Base-by-base conservation (phyloP, 2,797 vertebrate genomes). In the Enteromius paludinosus region DNA sequence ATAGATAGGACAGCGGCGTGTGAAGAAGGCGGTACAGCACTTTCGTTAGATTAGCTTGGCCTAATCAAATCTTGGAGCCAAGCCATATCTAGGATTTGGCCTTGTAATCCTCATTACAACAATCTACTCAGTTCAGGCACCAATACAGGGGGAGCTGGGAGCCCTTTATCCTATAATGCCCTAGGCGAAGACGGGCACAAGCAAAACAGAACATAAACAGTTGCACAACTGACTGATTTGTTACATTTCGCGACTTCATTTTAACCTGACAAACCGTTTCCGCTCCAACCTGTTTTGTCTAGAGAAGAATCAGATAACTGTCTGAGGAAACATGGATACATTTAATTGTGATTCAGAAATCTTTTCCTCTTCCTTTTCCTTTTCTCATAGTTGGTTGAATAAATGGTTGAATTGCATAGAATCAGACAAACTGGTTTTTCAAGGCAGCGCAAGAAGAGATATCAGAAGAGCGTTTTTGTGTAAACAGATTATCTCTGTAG, bases 71-170 rank as follows among this genome's bases (percentile, higher is more conserved):
- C 61, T 79, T 79, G 45, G 83, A 88, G 70, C 11, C 17, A 28
- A 4, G 71, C 82, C 84, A 84, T 3, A 72, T 62, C 49, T 61
- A 64, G 41, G 82, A 62, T 82, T 85, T 84, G 75, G 43, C 28
- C 5, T 68, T 56, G 23, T 84, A 87, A 86, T 83, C 82, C 86
- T 73, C 68, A 77, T 87, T 83, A 83, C 47, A 54, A 59, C 49
- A 84, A 75, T 65, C 84, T 87, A 45, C 68, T 54, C 47, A 62
- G 75, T 64, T 62, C 52, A 54, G 65, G 56, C 78, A 78, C 28
- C 76, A 66, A 71, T 41, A 45, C 80, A 70, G 54, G 66, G 59
- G 28, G 59, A 79, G 75, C 30, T 25, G 70, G 79, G 73, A 49
- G 61, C 28, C 45, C 33, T 73, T 84, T 54, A 77, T 47, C 23